Conservation (phyloP, 1,140 invertebrate species). For the Plodia interpunctella region DNA sequence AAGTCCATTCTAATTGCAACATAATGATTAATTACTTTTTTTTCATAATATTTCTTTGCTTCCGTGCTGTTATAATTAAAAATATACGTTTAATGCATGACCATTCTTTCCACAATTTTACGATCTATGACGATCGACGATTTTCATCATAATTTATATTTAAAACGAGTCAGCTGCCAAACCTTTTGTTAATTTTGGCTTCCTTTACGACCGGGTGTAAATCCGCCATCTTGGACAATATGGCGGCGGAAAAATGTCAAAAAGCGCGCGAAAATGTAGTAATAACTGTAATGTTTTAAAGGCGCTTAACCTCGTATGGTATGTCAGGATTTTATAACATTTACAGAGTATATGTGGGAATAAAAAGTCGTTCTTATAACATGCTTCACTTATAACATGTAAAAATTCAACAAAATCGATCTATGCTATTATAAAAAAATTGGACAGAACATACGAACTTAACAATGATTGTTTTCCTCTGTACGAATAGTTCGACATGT, state of each 20-base stretch:
- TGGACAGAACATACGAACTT: too few relatives aligned
- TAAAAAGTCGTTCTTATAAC: background rate
- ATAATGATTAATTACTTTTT: too few relatives aligned
- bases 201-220: slow-evolving; percentile 43
- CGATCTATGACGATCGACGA: background rate
- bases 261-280: slow-evolving; percentile 9
- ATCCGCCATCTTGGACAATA: slow-evolving; percentile 31
- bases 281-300: slow-evolving; percentile 7
- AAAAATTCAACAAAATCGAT: too few relatives aligned
- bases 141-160: slow-evolving; percentile 48
- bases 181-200: slow-evolving; percentile 64
- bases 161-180: slow-evolving; percentile 59
- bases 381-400: too few relatives aligned
- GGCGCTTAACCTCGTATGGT: background rate
- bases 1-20: too few relatives aligned
- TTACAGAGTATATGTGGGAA: background rate
- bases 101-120: too few relatives aligned
- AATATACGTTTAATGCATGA: too few relatives aligned
- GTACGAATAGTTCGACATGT: too few relatives aligned
- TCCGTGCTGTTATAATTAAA: too few relatives aligned
- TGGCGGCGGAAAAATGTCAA: slow-evolving; percentile 11
- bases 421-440: too few relatives aligned
- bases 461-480: too few relatives aligned
- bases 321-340: background rate
- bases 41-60: too few relatives aligned